A percentile compares a stretch with the other conserved stretches of the same genome.
Evolutionary conservation across 1,140 invertebrate species (phyloP).

Genomic region (Parasteatoda tepidariorum): DNA sequence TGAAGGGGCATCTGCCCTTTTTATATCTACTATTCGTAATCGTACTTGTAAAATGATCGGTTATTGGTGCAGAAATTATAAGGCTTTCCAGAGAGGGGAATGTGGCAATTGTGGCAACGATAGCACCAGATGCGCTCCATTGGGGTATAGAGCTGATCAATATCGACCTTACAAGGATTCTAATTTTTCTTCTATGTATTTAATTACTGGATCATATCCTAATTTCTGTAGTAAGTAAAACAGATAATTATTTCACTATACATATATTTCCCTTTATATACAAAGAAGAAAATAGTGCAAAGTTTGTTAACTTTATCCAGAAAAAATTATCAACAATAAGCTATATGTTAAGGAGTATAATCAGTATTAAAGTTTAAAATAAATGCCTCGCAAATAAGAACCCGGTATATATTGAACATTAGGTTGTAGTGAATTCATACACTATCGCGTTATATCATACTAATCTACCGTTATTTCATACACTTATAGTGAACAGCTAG

Average conservation of each 20-base stretch:
- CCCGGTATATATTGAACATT: no score
- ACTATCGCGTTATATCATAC: no score
- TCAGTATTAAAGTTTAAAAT: no score
- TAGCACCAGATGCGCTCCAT: conserved; percentile 29
- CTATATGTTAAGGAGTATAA: no score
- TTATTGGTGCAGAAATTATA: conserved; percentile 57
- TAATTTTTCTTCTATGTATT: conserved; percentile 50
- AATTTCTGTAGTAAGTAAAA: conserved; percentile 39
- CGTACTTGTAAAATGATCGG: conserved; percentile 33
- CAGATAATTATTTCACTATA: neutral
- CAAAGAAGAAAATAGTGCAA: no score
- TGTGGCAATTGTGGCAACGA: conserved; percentile 61
- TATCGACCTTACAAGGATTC: conserved; percentile 41
- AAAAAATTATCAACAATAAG: no score
- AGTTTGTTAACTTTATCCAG: no score
- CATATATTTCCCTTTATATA: no score
- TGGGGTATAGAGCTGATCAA: conserved; percentile 37
- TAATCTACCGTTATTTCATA: no score
- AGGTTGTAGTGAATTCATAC: no score
- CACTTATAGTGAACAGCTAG: no score
- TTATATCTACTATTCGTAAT: conserved; percentile 39
- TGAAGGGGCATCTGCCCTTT: neutral
- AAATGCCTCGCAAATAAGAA: no score
- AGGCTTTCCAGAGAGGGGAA: conserved; percentile 57
- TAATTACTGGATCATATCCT: conserved; percentile 28